Evolutionary conservation across 1,140 invertebrate genomes (phyloP), one percentile per base, ranked within the genome.

Genomic region (Trypoxylus dichotomus): DNA sequence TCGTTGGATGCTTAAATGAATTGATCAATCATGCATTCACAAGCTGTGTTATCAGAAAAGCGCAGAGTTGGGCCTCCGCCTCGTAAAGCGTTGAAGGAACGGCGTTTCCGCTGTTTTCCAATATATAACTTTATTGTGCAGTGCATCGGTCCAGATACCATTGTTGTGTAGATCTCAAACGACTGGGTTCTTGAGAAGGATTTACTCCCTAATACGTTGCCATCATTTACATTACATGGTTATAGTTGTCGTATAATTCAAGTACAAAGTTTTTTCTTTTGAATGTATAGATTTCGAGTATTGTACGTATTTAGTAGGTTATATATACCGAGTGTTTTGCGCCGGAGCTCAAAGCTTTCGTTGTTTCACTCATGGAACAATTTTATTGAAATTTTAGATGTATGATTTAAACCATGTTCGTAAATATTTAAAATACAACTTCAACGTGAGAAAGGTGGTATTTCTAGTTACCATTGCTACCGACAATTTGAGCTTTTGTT

Each of bases 1-100:
- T 25, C 60, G 60, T 24, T 68, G 21, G 7, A 68, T 68, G 60
- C 60, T 7, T 21, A 68, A 24, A 68, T 68, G 60, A 68, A 68
- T 24, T 21, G 60, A 68, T 68, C 60, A 68, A 68, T 68, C 60
- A 68, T 68, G 60, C 60, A 24, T 68, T 68, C 60, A 68, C 27
- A 68, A 25, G 24, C 60, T 68, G 24, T 10, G 60, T 68, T 68
- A 68, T 68, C 60, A 24, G 19, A 13, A 24, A 24, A 68, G 60
- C 60, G 60, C 60, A 68, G 24, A 27, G 24, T 29, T 27, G 21
- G 27, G 21, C 10, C 60, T 15, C 24, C 24, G 21, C 11, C 27
- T 7, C 21, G 19, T 13, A 68, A 27, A 25, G 60, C 60, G 60
- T 27, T 24, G 60, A 68, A 68, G 27, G 60, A 29, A 27, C 25